Evolutionary conservation across 1,140 invertebrate genomes (phyloP), one percentile per base, ranked within the genome.

Genomic region (Drosophila pruinosa): DNA sequence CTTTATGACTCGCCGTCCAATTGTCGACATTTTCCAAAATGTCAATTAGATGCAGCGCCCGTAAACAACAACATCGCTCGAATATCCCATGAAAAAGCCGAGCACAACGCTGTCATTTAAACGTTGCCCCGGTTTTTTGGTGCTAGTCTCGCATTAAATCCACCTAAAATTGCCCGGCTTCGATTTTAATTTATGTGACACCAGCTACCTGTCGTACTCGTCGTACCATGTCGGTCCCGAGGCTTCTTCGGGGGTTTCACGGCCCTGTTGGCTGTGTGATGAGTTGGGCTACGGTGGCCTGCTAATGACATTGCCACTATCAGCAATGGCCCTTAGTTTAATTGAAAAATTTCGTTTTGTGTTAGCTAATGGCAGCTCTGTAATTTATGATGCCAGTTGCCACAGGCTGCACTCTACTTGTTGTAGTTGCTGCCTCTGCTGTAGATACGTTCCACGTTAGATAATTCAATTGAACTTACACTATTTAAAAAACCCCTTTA

Each of bases 331-430:
- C 81, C 74, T 85, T 85, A 81, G 75, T 85, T 81, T 77, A 85
- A 85, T 85, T 85, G 77, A 85, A 85, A 85, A 85, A 63, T 86
- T 80, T 85, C 81, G 68, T 77, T 85, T 81, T 85, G 81, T 77
- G 69, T 61, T 72, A 73, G 58, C 81, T 74, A 85, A 85, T 79
- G 80, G 80, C 80, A 68, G 52, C 54, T 58, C 48, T 47, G 81
- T 75, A 77, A 85, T 85, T 85, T 85, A 85, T 85, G 69, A 59
- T 52, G 53, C 26, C 62, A 52, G 17, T 43, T 47, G 21, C 24
- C 24, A 28, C 47, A 50, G n/a, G 5, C 7, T 5, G 48, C 2
- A 34, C 48, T 34, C 12, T 43, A 31, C 24, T 14, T 41, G 47
- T 38, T 39, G 28, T 15, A 8, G 4, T 48, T 17, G 26, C 8